Evolutionary conservation across 2,113 vertebrate genomes (phyloP), one percentile per base, ranked within the genome.

Genomic region (Lagopus leucura): DNA sequence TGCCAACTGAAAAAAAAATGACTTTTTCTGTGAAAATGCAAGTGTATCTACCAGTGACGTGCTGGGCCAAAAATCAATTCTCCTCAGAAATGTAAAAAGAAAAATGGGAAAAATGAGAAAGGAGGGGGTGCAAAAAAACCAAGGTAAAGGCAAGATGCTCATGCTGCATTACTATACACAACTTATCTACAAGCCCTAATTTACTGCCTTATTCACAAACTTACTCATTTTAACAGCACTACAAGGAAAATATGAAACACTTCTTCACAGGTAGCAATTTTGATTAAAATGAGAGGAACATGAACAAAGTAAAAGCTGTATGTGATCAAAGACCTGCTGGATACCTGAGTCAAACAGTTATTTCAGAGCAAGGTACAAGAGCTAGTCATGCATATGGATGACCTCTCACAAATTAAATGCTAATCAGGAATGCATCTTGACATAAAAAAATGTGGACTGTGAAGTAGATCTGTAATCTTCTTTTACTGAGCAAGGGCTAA

Each of bases 391-490:
- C 89, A 95, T 95, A 97, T 91, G 95, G 93, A 96, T 93, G 89
- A 95, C 95, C 93, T 96, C 96, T 97, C 87, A 73, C 88, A 90
- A 96, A 98, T 95, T 94, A 88, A 95, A 94, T 91, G 81, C 84
- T 95, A 74, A 92, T 92, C 92, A 81, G 85, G 50, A 94, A 91
- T 28, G 88, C 78, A 95, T 76, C 90, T 91, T 77, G 74, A 67
- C 84, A 65, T 54, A 20, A 25, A 48, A 80, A 78, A 87, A 38
- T 52, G 57, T 71, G n/a, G 36, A 88, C 93, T 91, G 7, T 8
- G 82, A 90, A 95, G 47, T 12, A 66, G 22, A 69, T 69, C 47
- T 58, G 34, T 76, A 86, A 91, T 36, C 60, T 61, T 36, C 82
- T 70, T 92, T 85, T 47, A 19, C 70, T 45, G 18, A 87, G 89